Evolutionary conservation across 2,113 vertebrate species (phyloP).

Genomic region (Myotis davidii): DNA sequence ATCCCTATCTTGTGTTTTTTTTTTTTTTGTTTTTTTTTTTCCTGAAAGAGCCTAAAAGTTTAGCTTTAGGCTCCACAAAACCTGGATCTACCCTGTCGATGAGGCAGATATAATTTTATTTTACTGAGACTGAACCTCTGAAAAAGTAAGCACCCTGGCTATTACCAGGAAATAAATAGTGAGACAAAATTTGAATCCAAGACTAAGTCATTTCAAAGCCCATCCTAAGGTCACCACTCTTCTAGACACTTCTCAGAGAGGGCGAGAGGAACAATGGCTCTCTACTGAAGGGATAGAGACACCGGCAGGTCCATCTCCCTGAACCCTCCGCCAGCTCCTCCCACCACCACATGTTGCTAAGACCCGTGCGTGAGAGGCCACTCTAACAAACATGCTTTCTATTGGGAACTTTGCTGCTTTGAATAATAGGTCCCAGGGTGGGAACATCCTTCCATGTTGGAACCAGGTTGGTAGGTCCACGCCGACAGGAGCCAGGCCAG

Average conservation of each 20-base stretch:
- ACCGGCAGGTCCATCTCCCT: rapidly evolving
- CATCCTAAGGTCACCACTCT: too few relatives aligned
- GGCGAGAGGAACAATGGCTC: not conserved
- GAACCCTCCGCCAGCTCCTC: not conserved
- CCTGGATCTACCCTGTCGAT: not conserved
- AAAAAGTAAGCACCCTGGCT: not conserved
- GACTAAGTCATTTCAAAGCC: not conserved
- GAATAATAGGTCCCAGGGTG: not conserved
- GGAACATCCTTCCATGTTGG: not conserved
- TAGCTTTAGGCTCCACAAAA: not conserved
- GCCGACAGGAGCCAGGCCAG: too few relatives aligned
- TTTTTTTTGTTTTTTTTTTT: not conserved
- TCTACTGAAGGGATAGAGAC: not conserved
- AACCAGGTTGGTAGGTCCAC: not conserved
- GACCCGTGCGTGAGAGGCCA: not conserved
- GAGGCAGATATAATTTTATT: not conserved
- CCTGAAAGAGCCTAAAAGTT: not conserved
- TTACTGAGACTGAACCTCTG: not conserved
- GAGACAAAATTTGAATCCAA: not conserved
- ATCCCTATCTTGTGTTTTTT: not conserved
- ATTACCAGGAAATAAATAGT: not conserved
- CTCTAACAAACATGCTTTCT: not conserved
- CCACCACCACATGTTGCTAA: not conserved
- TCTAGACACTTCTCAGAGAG: not conserved
- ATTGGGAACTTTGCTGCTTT: not conserved